Evolutionary conservation across 2,113 vertebrate genomes (phyloP).

Genomic region (Erythrolamprus reginae): DNA sequence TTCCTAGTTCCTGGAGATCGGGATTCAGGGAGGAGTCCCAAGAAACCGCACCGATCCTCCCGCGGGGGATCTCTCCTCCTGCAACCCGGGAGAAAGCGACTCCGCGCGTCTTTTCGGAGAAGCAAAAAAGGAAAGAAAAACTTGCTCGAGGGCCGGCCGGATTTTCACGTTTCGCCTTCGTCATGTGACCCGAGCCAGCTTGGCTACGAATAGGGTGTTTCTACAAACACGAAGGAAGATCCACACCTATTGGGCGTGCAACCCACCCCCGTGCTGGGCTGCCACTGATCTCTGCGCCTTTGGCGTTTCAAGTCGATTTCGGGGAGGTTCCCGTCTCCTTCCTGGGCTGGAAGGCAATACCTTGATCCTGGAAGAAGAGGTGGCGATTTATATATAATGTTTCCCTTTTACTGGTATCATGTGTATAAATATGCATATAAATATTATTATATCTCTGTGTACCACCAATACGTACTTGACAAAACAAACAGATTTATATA

Average conservation of each 20-base stretch:
- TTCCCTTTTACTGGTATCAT: too few relatives aligned
- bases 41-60: background rate
- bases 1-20: background rate
- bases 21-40: background rate
- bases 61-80: background rate
- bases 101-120: background rate
- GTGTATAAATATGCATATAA: too few relatives aligned
- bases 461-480: too few relatives aligned
- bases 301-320: background rate
- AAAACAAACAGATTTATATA: too few relatives aligned
- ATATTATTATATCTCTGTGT: too few relatives aligned
- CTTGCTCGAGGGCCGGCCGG: background rate
- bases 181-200: conserved; percentile 11
- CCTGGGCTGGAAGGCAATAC: background rate
- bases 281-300: background rate
- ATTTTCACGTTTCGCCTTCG: conserved; percentile 5
- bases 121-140: background rate
- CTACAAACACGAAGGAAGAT: background rate
- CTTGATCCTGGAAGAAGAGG: background rate
- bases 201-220: background rate
- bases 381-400: too few relatives aligned
- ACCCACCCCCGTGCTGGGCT: background rate
- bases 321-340: background rate
- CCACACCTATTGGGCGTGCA: conserved; percentile 12
- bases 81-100: background rate